phyloP scores from a whole-genome alignment of 2,797 vertebrate genomes.

The Phrynocephalus guinanensis region DNA sequence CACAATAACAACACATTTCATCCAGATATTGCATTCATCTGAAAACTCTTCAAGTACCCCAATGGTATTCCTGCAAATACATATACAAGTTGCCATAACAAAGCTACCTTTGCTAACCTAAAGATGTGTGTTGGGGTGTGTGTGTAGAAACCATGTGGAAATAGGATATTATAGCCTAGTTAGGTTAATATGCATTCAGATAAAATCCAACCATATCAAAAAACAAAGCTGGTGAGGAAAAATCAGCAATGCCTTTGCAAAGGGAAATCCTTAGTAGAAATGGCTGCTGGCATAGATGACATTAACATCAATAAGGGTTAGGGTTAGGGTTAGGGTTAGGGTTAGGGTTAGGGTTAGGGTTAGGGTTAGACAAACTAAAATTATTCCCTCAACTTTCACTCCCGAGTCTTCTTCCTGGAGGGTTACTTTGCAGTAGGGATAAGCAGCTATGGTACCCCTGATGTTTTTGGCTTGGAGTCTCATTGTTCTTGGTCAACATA shows the following conservation, averaged over 20 bases:
- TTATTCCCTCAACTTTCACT: neutral
- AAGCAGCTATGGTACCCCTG: too few species aligned
- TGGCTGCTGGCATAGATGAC: too few species aligned
- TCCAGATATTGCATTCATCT: neutral
- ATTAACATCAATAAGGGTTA: neutral
- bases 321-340: too few species aligned
- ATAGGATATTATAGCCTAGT: neutral
- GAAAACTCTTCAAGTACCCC: neutral
- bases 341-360: too few species aligned
- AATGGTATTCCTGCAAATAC: neutral
- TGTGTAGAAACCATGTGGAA: neutral
- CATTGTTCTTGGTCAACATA: too few species aligned
- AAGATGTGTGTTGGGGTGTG: neutral
- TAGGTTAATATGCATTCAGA: neutral
- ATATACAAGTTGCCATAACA: neutral
- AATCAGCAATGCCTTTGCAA: neutral
- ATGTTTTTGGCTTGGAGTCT: too few species aligned
- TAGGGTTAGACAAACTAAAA: neutral
- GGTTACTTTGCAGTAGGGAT: too few species aligned
- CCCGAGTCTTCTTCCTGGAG: neutral
- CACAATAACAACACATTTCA: neutral
- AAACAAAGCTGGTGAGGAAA: neutral
- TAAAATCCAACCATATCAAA: too few species aligned
- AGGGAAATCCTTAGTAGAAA: neutral
- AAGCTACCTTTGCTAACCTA: neutral